Conservation (phyloP, 2,113 vertebrate genomes). For the Melanocharis versteri region DNA sequence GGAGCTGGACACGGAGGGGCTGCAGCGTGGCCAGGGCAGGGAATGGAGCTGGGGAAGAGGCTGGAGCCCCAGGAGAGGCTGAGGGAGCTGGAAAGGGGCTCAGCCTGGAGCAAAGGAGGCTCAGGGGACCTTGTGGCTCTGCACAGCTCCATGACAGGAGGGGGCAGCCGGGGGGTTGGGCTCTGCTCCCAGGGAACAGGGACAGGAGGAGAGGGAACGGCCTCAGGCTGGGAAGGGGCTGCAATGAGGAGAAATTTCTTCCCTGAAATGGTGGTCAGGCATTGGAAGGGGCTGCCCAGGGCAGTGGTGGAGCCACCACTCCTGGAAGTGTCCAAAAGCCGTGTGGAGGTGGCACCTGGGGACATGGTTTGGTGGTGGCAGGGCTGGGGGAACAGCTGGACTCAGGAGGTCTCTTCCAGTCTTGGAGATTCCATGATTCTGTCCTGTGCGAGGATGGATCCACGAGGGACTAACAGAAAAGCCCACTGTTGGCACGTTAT, state of each 20-base stretch:
- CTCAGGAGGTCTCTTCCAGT: not conserved
- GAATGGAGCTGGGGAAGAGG: not conserved
- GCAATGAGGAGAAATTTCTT: not conserved
- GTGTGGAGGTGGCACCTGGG: fast-evolving
- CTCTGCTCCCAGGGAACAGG: not conserved
- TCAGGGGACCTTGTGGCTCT: not conserved
- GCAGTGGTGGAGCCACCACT: not conserved
- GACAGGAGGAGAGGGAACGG: not conserved
- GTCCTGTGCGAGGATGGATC: not conserved
- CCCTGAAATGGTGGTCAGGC: not conserved
- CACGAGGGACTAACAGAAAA: not conserved
- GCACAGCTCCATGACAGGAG: not conserved
- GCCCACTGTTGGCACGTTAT: fast-evolving
- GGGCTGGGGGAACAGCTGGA: not conserved
- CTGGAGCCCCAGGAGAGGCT: not conserved
- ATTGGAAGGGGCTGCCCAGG: not conserved
- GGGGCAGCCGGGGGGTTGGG: fast-evolving
- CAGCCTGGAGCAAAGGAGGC: not conserved
- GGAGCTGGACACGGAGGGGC: not conserved
- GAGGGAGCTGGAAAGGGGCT: not conserved
- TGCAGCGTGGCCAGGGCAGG: not conserved
- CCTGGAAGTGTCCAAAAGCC: not conserved
- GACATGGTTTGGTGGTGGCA: not conserved
- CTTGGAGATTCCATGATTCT: not conserved
- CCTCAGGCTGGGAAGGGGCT: not conserved